Evolutionary conservation across 1,140 invertebrate species (phyloP), one percentile per base, ranked within the genome.

Genomic region (Harlomillsia oculata): DNA sequence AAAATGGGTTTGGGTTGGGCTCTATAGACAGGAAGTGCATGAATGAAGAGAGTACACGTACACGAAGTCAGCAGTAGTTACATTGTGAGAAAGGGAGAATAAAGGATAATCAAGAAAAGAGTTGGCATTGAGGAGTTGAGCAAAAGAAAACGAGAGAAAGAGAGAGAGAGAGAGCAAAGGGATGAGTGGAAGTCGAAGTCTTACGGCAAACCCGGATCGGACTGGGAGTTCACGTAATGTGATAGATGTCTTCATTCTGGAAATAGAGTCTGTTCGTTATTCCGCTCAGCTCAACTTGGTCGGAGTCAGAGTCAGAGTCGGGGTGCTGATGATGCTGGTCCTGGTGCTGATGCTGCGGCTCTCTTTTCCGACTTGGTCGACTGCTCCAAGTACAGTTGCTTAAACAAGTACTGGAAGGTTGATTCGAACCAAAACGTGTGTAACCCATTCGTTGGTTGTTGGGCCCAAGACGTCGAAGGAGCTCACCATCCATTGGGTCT

Each of bases 201-300:
- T n/a, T n/a, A n/a, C n/a, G n/a, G n/a, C n/a, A n/a, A n/a, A n/a
- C n/a, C n/a, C n/a, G 45, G 45, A 48, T 48, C n/a, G 52, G 36
- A 36, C 52, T 49, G 30, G 44, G 43, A 53, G 32, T 53, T 60
- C 52, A 64, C 18, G 56, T 64, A 44, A 64, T 64, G 58, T 64
- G 62, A 54, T 64, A 64, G 45, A 64, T 59, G 39, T 64, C 53
- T 64, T 59, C 62, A 59, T 60, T 56, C 41, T 64, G 58, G 49
- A 60, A 64, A 55, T 64, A 64, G n/a, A 64, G 53, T 58, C 58
- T 53, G 43, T 64, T 64, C 29, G 53, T 60, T 45, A 64, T 64
- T 60, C 62, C 62, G 41, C 61, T 63, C 52, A 64, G 59, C 55
- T 64, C 62, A 26, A 64, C 54, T 43, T 60, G 49, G 56, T 63